Percentiles rank a stretch among this genome's conserved stretches.
Evolutionary conservation across 2,888 invertebrate genomes (phyloP).

Genomic region (Cataglyphis altisquamis): DNA sequence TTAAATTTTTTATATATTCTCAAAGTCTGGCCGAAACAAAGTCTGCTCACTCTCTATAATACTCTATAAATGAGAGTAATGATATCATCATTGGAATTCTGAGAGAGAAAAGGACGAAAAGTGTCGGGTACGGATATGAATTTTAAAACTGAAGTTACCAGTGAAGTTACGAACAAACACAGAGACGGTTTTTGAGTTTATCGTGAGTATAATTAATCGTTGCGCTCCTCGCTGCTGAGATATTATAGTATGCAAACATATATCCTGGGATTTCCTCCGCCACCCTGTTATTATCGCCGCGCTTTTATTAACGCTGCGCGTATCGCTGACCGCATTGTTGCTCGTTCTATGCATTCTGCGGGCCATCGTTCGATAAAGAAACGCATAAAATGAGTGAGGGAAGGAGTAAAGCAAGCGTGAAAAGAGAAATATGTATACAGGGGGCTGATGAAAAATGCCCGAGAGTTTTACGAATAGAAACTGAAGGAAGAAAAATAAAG

Average conservation of each 20-base stretch:
- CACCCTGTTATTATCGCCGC: slow-evolving; percentile 9
- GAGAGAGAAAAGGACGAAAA: background rate
- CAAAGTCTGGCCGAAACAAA: too few relatives aligned
- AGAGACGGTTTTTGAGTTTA: slow-evolving; percentile 40
- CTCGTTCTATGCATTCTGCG: slow-evolving; percentile 2
- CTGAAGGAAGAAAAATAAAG: background rate
- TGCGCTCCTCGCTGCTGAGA: slow-evolving; percentile 19
- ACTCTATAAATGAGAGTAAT: background rate
- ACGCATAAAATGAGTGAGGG: background rate
- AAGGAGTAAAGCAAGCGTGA: slow-evolving; percentile 24
- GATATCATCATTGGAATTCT: background rate
- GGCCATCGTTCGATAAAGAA: slow-evolving; percentile 26
- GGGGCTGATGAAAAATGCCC: background rate
- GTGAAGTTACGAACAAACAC: slow-evolving; percentile 10
- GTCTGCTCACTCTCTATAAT: too few relatives aligned
- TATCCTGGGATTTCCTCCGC: slow-evolving; percentile 18
- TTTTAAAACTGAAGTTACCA: slow-evolving; percentile 18
- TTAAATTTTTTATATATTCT: too few relatives aligned
- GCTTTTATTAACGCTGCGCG: slow-evolving; percentile 20
- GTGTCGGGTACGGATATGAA: background rate
- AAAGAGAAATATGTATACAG: slow-evolving; percentile 14
- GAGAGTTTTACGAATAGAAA: slow-evolving; percentile 12
- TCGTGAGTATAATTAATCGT: slow-evolving; percentile 41
- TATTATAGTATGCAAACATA: slow-evolving; percentile 41
- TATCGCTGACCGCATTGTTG: slow-evolving; percentile 16